Conservation (phyloP, 2,113 vertebrate genomes). For the Python bivittatus region DNA sequence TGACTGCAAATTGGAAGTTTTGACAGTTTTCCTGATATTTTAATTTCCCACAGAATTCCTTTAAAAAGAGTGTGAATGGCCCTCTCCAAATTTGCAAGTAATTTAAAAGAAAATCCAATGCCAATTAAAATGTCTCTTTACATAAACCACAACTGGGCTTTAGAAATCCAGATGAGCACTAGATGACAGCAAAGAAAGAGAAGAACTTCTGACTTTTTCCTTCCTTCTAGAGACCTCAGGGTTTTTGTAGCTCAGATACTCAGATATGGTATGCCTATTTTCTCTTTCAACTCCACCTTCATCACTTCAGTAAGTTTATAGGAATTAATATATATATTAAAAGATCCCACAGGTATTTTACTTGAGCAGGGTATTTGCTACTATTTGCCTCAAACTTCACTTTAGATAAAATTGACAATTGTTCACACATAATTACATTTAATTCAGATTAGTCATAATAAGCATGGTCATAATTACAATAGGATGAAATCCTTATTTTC, state of each 20-base stretch:
- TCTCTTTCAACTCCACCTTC: not conserved
- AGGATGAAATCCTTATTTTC: not conserved
- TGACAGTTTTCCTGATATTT: not conserved
- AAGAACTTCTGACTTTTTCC: not conserved
- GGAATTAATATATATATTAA: not conserved
- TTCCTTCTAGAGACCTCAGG: not conserved
- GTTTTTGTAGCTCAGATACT: not conserved
- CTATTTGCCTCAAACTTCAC: not conserved
- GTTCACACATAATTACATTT: not conserved
- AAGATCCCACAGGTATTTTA: not conserved
- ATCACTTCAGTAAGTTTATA: not conserved
- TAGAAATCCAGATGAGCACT: not conserved
- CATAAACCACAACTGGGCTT: not conserved
- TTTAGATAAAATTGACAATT: not conserved
- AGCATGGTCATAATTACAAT: not conserved
- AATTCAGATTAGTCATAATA: not conserved
- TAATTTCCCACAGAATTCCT: not conserved
- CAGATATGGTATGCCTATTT: not conserved
- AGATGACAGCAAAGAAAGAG: not conserved
- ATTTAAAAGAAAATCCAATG: not conserved
- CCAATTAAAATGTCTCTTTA: not conserved
- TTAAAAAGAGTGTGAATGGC: not conserved
- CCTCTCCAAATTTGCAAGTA: not conserved
- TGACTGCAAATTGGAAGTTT: not conserved
- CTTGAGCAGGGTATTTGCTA: not conserved